Percentiles rank a stretch among this genome's conserved stretches.
These are phyloP conservation scores for Peromyscus melanophrys DNA, from an alignment of 2,797 vertebrate species.

Conservation along the genomic window DNA sequence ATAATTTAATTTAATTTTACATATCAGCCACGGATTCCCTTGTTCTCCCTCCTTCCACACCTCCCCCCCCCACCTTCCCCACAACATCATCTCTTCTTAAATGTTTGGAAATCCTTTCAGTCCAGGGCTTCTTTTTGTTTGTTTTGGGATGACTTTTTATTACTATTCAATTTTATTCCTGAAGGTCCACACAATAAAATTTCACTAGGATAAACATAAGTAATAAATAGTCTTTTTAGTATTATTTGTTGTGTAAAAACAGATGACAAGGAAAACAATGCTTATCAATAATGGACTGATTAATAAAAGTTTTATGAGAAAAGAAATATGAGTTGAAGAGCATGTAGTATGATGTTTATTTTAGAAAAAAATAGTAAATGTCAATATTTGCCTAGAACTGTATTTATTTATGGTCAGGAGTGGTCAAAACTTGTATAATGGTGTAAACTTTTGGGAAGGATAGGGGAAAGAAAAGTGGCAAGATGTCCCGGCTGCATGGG, in stretches of 20 bases:
- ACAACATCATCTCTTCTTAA: background rate
- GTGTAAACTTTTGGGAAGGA: background rate
- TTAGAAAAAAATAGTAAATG: background rate
- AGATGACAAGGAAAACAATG: background rate
- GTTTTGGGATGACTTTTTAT: background rate
- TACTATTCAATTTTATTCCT: background rate
- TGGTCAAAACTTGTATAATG: background rate
- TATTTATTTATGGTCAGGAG: background rate
- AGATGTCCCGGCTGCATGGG: background rate
- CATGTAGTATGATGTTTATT: background rate
- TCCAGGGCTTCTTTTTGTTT: background rate
- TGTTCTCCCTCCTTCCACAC: too few species aligned
- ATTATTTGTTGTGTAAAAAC: background rate
- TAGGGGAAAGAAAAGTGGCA: background rate
- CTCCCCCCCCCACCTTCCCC: too few species aligned
- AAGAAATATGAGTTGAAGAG: background rate
- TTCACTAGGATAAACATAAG: background rate
- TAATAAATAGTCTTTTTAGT: background rate
- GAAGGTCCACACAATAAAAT: background rate
- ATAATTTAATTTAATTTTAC: too few species aligned
- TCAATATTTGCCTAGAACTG: background rate
- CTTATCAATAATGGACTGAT: background rate
- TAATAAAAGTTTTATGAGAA: conserved; percentile 20
- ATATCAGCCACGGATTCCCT: too few species aligned
- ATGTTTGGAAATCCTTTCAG: background rate